phyloP scores from a whole-genome alignment of 1,140 invertebrate genomes.

The Harpegnathos saltator region DNA sequence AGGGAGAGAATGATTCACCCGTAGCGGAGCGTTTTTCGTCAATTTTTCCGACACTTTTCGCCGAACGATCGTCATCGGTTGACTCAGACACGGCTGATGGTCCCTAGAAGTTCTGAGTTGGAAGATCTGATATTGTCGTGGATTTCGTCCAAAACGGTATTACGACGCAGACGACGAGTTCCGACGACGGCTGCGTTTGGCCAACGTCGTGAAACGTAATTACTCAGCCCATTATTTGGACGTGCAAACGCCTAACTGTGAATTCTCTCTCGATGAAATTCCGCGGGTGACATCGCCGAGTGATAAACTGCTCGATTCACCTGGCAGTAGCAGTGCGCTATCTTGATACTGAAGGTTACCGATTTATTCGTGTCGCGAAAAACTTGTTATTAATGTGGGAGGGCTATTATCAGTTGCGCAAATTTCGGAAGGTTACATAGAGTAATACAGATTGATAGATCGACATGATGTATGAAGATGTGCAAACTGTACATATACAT shows the following conservation, averaged over 20 bases:
- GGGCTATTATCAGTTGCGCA: neutral
- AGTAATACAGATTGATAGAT: too few species aligned
- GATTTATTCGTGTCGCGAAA: neutral
- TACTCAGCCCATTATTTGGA: conserved; percentile 16
- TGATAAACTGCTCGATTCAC: conserved; percentile 24
- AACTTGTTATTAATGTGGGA: neutral
- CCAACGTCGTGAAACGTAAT: conserved; percentile 32
- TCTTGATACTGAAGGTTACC: neutral
- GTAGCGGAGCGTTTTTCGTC: neutral
- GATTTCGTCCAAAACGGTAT: conserved; percentile 51
- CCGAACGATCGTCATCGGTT: conserved; percentile 28
- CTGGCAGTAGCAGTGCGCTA: neutral
- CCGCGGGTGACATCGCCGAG: neutral
- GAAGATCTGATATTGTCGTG: conserved; percentile 38
- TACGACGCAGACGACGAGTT: conserved; percentile 5
- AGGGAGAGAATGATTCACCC: conserved; percentile 35
- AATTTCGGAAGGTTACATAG: too few species aligned
- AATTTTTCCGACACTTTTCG: conserved; percentile 3
- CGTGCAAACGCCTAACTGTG: neutral
- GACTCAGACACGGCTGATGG: conserved; percentile 46
- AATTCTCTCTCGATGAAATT: conserved; percentile 6
- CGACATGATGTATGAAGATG: too few species aligned
- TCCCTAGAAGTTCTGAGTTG: conserved; percentile 17
- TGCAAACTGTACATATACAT: neutral
- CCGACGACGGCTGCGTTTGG: conserved; percentile 5